These are phyloP conservation scores for Nemotelus pantherinus DNA, from an alignment of 2,888 invertebrate species.

Conservation along the genomic window DNA sequence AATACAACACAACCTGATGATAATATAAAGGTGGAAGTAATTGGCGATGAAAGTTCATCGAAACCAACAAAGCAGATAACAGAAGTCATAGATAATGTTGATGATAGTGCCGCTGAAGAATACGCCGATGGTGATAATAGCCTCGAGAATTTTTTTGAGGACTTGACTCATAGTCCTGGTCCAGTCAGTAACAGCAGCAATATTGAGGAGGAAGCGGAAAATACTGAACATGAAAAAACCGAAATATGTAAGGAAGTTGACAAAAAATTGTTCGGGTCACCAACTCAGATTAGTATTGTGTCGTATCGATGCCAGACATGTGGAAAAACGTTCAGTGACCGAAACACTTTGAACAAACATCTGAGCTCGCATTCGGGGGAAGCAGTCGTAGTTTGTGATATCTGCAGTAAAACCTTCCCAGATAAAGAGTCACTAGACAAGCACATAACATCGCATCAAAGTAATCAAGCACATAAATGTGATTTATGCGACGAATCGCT, in stretches of 20 bases:
- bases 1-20: not conserved
- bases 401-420: constrained; percentile 4
- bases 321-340: not conserved
- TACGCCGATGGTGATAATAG: constrained; percentile 32
- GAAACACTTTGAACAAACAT: not conserved
- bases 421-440: not conserved
- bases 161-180: not conserved
- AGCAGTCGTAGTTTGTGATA: not conserved
- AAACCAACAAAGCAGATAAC: not conserved
- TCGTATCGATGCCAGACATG: not conserved
- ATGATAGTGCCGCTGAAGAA: not conserved
- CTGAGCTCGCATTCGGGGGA: not conserved
- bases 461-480: not conserved
- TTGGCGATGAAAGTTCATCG: not conserved
- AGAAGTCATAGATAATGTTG: constrained; percentile 8
- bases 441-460: not conserved
- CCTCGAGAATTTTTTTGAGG: no score
- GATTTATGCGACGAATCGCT: not conserved
- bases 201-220: constrained; percentile 1
- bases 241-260: constrained; percentile 56
- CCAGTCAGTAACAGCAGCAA: not conserved
- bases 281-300: no score
- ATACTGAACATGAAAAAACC: constrained; percentile 25
- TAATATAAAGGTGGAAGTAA: not conserved
- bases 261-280: constrained; percentile 54